Evolutionary conservation across 30 jellyfish, hydroid and myxozoan genomes (phyloP).

Genomic region (Phacellophora camtschatica): DNA sequence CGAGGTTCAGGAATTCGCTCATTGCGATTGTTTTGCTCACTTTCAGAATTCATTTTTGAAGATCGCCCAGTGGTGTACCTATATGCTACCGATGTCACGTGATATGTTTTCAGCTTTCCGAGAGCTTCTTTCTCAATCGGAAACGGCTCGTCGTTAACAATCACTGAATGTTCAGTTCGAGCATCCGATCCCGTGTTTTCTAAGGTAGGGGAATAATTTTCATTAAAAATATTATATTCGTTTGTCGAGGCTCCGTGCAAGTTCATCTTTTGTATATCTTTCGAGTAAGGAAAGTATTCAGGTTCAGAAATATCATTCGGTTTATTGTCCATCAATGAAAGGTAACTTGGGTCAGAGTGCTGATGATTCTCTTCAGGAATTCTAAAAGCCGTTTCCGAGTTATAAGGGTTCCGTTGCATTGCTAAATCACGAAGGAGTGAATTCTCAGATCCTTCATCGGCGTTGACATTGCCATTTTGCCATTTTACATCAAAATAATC

Average conservation of each 20-base stretch:
- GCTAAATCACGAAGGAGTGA: neutral
- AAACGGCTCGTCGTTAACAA: too few relatives aligned
- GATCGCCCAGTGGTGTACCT: conserved; percentile 45
- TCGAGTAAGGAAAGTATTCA: too few relatives aligned
- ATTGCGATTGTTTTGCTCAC: neutral
- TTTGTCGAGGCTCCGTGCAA: too few relatives aligned
- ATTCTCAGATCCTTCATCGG: neutral
- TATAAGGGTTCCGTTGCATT: neutral
- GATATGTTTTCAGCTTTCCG: conserved; percentile 50
- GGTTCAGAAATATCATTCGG: too few relatives aligned
- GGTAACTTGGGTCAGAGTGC: conserved; percentile 33
- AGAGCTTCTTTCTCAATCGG: too few relatives aligned
- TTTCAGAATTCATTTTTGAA: neutral
- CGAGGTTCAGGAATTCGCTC: neutral
- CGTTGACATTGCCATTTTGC: neutral
- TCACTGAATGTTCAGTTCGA: too few relatives aligned
- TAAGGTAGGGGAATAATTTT: too few relatives aligned
- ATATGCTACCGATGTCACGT: conserved; percentile 53
- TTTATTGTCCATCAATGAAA: conserved; percentile 6
- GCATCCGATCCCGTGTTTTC: too few relatives aligned
- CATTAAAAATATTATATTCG: too few relatives aligned
- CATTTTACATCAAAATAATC: neutral
- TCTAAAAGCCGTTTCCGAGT: neutral
- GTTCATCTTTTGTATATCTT: too few relatives aligned
- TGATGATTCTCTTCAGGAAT: neutral